Evolutionary conservation across 2,888 invertebrate genomes (phyloP), one percentile per base, ranked within the genome.

Genomic region (Eupithecia vulgata): DNA sequence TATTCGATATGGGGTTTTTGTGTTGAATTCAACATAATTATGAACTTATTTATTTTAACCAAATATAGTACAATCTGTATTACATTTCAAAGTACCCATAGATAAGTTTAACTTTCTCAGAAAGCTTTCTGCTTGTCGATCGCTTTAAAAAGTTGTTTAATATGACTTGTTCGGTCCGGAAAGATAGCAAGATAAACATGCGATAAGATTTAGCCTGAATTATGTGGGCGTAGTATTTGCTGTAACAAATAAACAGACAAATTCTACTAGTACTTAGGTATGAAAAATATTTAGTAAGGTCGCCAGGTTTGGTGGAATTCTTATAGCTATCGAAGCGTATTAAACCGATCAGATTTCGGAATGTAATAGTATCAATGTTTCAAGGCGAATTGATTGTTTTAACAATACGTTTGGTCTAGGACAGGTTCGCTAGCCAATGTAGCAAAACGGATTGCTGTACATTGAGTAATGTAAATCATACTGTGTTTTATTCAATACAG

Each of bases 271-370:
- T 17, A 61, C 5, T 30, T n/a, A n/a, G n/a, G 25, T 7, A 13
- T 57, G 34, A 34, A n/a, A 71, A 68, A 45, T 52, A 71, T 64
- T 52, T 64, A 34, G 72, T 74, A 81, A 83, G 83, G 84, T 75
- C 79, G 75, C 71, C 69, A 62, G 40, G 66, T 76, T 35, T 75
- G 81, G 84, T 85, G 80, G 65, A 80, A 81, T 81, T 81, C 71
- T 74, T 78, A 69, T 59, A 75, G 64, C 75, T 73, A 74, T 75
- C 68, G 76, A 72, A 78, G 78, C 79, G 76, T 78, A 71, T 72
- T 68, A 71, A 71, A 67, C 45, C 69, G 75, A 80, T 78, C 71
- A 72, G n/a, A 74, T 80, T 77, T 77, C 78, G 68, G 73, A 78
- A 74, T 76, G 70, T 62, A 70, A 70, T 42, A 74, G 76, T 68